Percentiles rank a stretch among this genome's conserved stretches.
Evolutionary conservation across 2,113 vertebrate genomes (phyloP).

Genomic region (Carassius auratus): DNA sequence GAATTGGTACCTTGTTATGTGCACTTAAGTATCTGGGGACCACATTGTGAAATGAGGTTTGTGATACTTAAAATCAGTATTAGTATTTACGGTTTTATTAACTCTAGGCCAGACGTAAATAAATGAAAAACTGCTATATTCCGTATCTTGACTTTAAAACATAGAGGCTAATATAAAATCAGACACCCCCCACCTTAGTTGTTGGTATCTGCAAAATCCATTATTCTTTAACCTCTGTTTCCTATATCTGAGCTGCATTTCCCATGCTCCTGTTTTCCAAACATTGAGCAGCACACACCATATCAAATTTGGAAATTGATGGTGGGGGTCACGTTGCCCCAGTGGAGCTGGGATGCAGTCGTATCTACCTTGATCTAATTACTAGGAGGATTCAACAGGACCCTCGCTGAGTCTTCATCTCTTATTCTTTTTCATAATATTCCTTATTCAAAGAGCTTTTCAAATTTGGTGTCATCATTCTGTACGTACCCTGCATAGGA

Average conservation of each 20-base stretch:
- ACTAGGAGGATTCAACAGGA: conserved; percentile 20
- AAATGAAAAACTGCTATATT: neutral
- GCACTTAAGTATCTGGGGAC: neutral
- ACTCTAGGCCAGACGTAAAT: neutral
- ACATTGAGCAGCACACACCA: neutral
- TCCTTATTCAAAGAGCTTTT: conserved; percentile 48
- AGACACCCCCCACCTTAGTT: too few relatives aligned
- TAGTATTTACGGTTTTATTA: neutral
- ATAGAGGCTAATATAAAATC: neutral
- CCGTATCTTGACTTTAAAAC: neutral
- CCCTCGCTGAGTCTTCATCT: conserved; percentile 39
- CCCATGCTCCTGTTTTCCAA: neutral
- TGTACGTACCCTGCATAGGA: conserved; percentile 12
- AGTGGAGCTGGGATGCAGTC: neutral
- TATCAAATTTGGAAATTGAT: neutral
- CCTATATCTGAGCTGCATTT: neutral
- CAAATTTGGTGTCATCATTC: conserved; percentile 42
- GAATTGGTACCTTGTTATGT: neutral
- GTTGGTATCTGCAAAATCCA: neutral
- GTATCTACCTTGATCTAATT: conserved; percentile 40
- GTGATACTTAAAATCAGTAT: neutral
- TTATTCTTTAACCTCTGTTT: neutral
- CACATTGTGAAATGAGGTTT: neutral
- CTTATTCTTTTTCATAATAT: conserved; percentile 51
- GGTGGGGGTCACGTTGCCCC: neutral